Conservation (phyloP, 2,113 vertebrate genomes). For the Casuarius casuarius region DNA sequence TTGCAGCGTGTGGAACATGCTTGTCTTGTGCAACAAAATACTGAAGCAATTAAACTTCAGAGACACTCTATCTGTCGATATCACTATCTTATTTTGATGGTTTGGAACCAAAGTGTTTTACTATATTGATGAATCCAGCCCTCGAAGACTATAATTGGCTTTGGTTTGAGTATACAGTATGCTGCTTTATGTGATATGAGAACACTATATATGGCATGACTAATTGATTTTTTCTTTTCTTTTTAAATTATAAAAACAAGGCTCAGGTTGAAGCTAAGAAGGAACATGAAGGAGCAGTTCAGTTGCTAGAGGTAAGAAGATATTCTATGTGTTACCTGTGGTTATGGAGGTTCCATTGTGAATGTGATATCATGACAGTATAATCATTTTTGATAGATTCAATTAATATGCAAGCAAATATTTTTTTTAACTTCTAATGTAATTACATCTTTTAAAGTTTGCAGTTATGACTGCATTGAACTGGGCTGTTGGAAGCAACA, state of each 20-base stretch:
- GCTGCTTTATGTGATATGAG: background rate
- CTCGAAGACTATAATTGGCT: background rate
- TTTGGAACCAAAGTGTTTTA: background rate
- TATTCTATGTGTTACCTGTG: background rate
- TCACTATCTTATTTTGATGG: background rate
- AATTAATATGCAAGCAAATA: background rate
- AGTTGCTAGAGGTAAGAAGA: constrained; percentile 94
- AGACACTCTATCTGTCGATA: background rate
- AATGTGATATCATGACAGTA: rapidly evolving
- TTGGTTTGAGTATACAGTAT: background rate
- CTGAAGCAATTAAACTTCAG: background rate
- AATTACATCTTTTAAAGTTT: background rate
- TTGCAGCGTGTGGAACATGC: no score
- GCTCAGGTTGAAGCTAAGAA: constrained; percentile 99
- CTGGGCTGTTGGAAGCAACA: background rate
- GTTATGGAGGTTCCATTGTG: background rate
- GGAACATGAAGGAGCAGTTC: constrained; percentile 96
- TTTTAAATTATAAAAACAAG: constrained; percentile 57
- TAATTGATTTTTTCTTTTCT: background rate
- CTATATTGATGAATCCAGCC: background rate
- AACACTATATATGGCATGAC: background rate
- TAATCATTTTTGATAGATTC: background rate
- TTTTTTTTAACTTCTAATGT: background rate
- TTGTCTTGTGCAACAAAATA: background rate
- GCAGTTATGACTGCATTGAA: background rate